These are phyloP conservation scores for Porites australiensis DNA, from an alignment of 64 coral and sea anemone genomes.

Conservation along the genomic window DNA sequence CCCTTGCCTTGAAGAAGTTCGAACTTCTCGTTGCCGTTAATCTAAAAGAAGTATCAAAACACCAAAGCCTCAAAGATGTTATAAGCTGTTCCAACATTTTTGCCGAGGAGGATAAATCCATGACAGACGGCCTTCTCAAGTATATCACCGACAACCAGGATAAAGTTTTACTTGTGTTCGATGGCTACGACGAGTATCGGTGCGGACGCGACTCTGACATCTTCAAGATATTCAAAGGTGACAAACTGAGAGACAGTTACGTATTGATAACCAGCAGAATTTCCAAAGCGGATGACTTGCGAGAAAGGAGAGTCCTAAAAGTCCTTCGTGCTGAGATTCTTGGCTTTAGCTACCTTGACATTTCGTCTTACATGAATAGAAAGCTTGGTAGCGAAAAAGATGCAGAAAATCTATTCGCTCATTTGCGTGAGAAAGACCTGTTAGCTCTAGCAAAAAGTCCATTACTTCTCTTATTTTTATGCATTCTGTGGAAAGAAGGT, in stretches of 20 bases:
- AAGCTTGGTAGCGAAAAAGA: not conserved
- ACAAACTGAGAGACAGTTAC: not conserved
- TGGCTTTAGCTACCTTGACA: not conserved
- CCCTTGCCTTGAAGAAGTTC: not conserved
- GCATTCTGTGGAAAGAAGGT: not conserved
- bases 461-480: not conserved
- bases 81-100: not conserved
- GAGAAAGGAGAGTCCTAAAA: not conserved
- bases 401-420: not conserved
- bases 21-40: not conserved
- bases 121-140: not conserved
- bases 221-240: conserved; percentile 11
- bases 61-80: not conserved
- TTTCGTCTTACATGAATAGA: not conserved
- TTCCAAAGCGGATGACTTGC: conserved; percentile 1
- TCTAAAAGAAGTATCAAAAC: not conserved
- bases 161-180: not conserved
- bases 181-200: conserved; percentile 10
- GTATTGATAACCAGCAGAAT: not conserved
- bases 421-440: not conserved
- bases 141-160: conserved; percentile 15
- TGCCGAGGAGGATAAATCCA: not conserved
- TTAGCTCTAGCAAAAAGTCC: not conserved
- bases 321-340: not conserved
- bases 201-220: conserved; percentile 1